phyloP scores from a whole-genome alignment of 2,113 vertebrate species.

The Sinocyclocheilus grahami region DNA sequence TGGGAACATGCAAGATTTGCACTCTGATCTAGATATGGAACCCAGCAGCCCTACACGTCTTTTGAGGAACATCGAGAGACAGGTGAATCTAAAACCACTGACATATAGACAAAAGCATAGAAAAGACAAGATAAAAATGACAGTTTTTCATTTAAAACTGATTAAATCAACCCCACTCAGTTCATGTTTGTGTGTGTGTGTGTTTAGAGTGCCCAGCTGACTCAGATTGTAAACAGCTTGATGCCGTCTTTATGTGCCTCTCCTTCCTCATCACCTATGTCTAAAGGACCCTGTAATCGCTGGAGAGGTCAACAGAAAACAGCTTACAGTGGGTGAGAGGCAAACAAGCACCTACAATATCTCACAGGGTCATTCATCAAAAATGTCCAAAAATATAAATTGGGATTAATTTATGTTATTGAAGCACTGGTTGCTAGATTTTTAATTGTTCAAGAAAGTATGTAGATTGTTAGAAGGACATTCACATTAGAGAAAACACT shows the following conservation, averaged over 20 bases:
- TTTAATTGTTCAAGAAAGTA: not conserved
- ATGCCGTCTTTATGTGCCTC: conserved; percentile 84
- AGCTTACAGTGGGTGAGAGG: conserved; percentile 77
- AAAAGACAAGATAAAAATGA: not conserved
- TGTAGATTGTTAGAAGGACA: not conserved
- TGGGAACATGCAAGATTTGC: conserved; percentile 70
- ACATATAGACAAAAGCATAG: not conserved
- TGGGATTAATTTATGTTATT: not conserved
- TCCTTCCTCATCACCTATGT: conserved; percentile 77
- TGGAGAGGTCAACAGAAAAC: conserved; percentile 75
- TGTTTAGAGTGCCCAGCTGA: conserved; percentile 90
- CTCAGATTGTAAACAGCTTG: conserved; percentile 89
- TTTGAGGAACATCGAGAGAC: conserved; percentile 92
- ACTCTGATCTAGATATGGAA: conserved; percentile 83
- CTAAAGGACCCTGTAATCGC: conserved; percentile 71
- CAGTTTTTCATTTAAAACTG: not conserved
- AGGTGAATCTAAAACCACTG: conserved; percentile 76
- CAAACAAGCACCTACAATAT: not conserved
- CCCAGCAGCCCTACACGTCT: conserved; percentile 90
- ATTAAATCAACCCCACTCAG: not conserved
- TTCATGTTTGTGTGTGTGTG: conserved; percentile 60
- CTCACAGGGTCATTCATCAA: not conserved
- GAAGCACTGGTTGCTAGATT: not conserved
- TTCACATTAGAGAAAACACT: not conserved
- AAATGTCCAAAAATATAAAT: not conserved